Evolutionary conservation across 2,888 invertebrate genomes (phyloP).

Genomic region (Rhaphigaster nebulosa): DNA sequence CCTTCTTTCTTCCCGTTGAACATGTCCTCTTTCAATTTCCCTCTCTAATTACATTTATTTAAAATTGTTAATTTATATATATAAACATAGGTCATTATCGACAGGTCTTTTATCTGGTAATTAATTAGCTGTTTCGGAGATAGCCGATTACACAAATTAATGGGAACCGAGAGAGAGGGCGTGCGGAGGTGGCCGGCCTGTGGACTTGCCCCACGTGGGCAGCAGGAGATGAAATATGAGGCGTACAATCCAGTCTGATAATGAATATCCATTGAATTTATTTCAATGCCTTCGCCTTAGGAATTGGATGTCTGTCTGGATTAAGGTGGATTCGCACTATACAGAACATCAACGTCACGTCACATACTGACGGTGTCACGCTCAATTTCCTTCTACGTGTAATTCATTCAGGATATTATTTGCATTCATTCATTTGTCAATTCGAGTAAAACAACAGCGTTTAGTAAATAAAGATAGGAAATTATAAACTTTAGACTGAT

Average conservation of each 20-base stretch:
- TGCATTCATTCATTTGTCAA: too few species aligned
- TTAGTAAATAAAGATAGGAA: too few species aligned
- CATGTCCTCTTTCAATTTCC: too few species aligned
- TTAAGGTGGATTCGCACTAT: neutral
- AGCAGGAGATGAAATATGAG: neutral
- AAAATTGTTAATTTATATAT: neutral
- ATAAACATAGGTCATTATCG: neutral
- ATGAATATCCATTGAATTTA: slow-evolving; percentile 14
- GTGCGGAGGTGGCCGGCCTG: neutral
- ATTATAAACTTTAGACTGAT: too few species aligned
- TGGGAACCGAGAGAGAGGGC: neutral
- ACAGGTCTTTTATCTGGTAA: neutral
- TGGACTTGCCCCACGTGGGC: neutral
- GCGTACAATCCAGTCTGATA: neutral
- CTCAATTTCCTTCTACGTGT: too few species aligned
- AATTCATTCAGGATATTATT: too few species aligned
- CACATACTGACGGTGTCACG: neutral
- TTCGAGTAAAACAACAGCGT: too few species aligned
- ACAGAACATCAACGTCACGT: neutral
- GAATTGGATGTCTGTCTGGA: neutral
- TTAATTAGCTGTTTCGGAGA: neutral
- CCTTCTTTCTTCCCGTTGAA: too few species aligned
- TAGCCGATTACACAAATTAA: slow-evolving; percentile 4
- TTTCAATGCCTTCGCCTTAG: neutral
- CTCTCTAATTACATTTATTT: too few species aligned